Percentiles rank a stretch among this genome's conserved stretches.
phyloP scores from a whole-genome alignment of 2,888 invertebrate genomes.

The Sarcophaga variegata region DNA sequence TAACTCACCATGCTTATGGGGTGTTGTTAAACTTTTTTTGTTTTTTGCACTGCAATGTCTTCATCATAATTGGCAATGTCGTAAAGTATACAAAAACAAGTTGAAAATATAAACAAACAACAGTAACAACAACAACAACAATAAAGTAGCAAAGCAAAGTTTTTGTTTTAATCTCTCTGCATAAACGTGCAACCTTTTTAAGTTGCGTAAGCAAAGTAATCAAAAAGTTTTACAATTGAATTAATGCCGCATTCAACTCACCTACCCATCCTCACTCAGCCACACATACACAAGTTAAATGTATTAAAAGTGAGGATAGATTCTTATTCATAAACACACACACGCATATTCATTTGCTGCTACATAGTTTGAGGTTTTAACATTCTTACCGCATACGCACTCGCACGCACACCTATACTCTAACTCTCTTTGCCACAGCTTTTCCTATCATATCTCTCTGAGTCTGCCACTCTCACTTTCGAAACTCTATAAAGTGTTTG shows the following conservation, averaged over 20 bases:
- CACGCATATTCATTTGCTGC: not conserved
- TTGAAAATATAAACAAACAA: too few relatives aligned
- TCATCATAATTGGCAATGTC: too few relatives aligned
- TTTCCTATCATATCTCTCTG: not conserved
- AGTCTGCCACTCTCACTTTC: not conserved
- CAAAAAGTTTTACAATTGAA: constrained; percentile 49
- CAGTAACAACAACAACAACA: too few relatives aligned
- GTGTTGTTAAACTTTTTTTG: too few relatives aligned
- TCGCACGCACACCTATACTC: constrained; percentile 9
- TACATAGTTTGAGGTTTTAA: not conserved
- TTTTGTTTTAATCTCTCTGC: constrained; percentile 24
- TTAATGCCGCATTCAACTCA: constrained; percentile 30
- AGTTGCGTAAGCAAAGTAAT: constrained; percentile 48
- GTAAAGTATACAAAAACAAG: too few relatives aligned
- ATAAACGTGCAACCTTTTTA: constrained; percentile 49
- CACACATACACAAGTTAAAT: constrained; percentile 2
- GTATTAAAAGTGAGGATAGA: not conserved
- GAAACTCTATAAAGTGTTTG: not conserved
- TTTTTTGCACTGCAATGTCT: too few relatives aligned
- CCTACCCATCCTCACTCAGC: too few relatives aligned
- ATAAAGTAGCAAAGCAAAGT: too few relatives aligned
- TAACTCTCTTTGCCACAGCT: not conserved
- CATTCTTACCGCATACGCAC: constrained; percentile 13
- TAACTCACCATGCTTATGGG: too few relatives aligned
- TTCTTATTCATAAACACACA: not conserved